Percentiles rank a stretch among this genome's conserved stretches.
These are phyloP conservation scores for Tiphia femorata DNA, from an alignment of 2,888 invertebrate species.

Conservation along the genomic window DNA sequence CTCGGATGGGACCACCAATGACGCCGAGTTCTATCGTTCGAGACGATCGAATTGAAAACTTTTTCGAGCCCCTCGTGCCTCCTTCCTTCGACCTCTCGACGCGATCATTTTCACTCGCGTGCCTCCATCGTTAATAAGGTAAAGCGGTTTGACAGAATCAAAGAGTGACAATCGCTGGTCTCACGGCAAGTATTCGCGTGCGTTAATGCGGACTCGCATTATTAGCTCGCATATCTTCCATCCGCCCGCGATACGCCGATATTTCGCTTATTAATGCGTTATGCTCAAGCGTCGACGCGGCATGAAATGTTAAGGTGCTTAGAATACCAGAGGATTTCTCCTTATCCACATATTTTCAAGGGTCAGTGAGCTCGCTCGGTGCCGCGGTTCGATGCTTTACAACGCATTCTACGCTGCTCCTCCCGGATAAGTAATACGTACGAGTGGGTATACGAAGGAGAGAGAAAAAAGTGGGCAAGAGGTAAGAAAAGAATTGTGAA, in stretches of 20 bases:
- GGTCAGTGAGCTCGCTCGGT: constrained; percentile 42
- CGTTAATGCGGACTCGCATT: background rate
- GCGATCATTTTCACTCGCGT: too few species aligned
- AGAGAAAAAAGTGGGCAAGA: background rate
- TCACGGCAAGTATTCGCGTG: background rate
- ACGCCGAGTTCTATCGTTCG: constrained; percentile 8
- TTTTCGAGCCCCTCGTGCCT: background rate
- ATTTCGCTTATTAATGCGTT: constrained; percentile 21
- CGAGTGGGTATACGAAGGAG: too few species aligned
- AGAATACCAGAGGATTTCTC: constrained; percentile 35
- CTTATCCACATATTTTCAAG: constrained; percentile 51
- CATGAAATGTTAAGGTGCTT: constrained; percentile 40
- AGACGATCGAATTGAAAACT: background rate
- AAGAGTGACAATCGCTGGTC: background rate
- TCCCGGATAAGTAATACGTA: too few species aligned
- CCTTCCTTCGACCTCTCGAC: constrained; percentile 1
- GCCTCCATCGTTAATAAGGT: too few species aligned
- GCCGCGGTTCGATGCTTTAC: constrained; percentile 13
- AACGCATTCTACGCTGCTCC: constrained; percentile 18
- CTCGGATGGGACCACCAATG: constrained; percentile 44
- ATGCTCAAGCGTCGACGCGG: constrained; percentile 31
- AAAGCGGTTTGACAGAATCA: background rate
- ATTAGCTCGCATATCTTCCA: background rate
- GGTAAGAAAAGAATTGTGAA: background rate
- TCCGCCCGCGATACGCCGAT: constrained; percentile 24